Conservation (phyloP, 2,797 vertebrate genomes). For the Thripadectes ignobilis region DNA sequence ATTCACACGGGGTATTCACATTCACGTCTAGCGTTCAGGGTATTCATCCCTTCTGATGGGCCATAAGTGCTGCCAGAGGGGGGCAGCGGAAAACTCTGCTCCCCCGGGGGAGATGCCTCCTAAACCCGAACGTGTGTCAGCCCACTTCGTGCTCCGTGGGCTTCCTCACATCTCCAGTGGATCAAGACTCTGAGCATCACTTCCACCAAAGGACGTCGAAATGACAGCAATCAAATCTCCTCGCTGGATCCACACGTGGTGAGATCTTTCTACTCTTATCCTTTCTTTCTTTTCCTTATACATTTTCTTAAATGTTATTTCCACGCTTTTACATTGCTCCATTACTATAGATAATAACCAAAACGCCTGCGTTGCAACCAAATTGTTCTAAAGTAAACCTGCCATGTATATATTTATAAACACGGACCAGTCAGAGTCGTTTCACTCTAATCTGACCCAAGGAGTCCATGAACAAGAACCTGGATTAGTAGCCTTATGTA, state of each 20-base stretch:
- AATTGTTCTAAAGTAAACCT: neutral
- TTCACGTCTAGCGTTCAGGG: too few relatives aligned
- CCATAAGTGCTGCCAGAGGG: neutral
- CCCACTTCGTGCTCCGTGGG: neutral
- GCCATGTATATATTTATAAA: neutral
- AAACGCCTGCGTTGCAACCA: neutral
- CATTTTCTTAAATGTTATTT: neutral
- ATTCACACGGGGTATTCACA: neutral
- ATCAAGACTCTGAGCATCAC: neutral
- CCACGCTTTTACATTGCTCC: neutral
- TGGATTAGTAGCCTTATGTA: neutral
- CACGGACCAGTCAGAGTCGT: too few relatives aligned
- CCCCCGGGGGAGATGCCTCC: too few relatives aligned
- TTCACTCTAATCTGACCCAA: neutral
- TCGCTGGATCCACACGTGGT: neutral
- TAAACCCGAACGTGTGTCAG: neutral
- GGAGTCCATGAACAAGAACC: neutral
- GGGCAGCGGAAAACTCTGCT: neutral
- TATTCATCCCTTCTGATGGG: neutral
- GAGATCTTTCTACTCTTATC: neutral
- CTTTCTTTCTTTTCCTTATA: neutral
- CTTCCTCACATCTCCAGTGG: neutral
- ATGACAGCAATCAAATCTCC: neutral
- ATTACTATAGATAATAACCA: neutral
- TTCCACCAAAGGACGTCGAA: neutral